Evolutionary conservation across 1,140 invertebrate genomes (phyloP).

Genomic region (Papilio polyxenes): DNA sequence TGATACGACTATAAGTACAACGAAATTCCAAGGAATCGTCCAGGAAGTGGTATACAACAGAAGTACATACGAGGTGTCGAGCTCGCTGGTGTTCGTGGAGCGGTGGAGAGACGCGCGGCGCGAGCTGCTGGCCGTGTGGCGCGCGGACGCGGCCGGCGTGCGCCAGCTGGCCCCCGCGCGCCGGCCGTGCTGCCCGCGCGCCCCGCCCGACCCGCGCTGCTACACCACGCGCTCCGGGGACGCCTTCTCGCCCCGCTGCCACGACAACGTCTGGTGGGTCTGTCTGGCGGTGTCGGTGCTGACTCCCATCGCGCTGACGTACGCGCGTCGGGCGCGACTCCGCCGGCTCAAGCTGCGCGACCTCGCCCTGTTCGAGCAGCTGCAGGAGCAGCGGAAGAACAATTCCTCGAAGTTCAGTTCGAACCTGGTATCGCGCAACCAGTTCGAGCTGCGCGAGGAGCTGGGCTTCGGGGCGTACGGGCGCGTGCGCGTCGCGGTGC

Average conservation of each 20-base stretch:
- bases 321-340: slow-evolving; percentile 83
- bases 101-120: neutral
- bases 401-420: slow-evolving; percentile 94
- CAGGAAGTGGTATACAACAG: slow-evolving; percentile 14
- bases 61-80: neutral
- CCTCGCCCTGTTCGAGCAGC: slow-evolving; percentile 81
- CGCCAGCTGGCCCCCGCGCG: neutral
- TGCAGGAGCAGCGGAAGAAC: slow-evolving; percentile 89
- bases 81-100: slow-evolving; percentile 16
- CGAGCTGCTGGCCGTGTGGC: slow-evolving; percentile 32
- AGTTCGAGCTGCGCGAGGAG: slow-evolving; percentile 84
- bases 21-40: neutral
- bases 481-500: slow-evolving; percentile 48
- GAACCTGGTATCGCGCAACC: slow-evolving; percentile 81
- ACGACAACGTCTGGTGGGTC: slow-evolving; percentile 37
- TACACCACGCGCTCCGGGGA: slow-evolving; percentile 34
- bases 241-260: slow-evolving; percentile 46
- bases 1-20: neutral
- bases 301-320: slow-evolving; percentile 86
- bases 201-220: slow-evolving; percentile 27
- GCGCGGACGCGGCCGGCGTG: neutral
- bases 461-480: slow-evolving; percentile 90
- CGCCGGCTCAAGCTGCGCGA: slow-evolving; percentile 79
- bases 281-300: slow-evolving; percentile 52
- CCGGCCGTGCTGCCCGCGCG: slow-evolving; percentile 34